phyloP scores from a whole-genome alignment of 2,113 vertebrate genomes.

The Mellivora capensis region DNA sequence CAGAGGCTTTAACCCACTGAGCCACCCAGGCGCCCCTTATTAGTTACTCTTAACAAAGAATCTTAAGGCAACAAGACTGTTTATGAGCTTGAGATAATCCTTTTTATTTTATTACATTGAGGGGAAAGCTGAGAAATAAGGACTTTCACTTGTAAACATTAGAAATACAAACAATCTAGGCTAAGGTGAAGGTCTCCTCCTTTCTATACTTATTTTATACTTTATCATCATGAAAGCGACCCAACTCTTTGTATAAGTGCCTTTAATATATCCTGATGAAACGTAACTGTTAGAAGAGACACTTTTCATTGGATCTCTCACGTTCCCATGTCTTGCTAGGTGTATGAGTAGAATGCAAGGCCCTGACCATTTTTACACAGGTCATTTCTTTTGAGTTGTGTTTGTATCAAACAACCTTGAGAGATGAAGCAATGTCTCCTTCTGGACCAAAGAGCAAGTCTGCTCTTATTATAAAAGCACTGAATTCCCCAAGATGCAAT shows the following conservation, averaged over 20 bases:
- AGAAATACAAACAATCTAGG: background rate
- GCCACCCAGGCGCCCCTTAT: too few relatives aligned
- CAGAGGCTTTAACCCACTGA: too few relatives aligned
- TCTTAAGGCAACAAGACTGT: background rate
- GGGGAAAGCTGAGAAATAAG: background rate
- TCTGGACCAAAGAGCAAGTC: background rate
- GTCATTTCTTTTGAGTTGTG: background rate
- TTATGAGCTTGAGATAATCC: background rate
- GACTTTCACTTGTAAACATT: background rate
- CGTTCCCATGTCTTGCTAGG: background rate
- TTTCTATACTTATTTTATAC: background rate
- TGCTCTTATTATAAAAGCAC: background rate
- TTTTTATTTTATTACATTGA: background rate
- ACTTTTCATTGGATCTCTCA: background rate
- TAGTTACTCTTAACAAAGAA: background rate
- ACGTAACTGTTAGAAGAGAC: background rate
- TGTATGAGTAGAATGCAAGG: background rate
- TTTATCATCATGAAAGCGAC: background rate
- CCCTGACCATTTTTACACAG: background rate
- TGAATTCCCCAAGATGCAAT: background rate
- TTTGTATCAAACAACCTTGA: background rate
- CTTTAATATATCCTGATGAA: background rate
- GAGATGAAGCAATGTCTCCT: background rate
- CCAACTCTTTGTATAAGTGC: background rate
- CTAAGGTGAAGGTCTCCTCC: background rate